phyloP scores from a whole-genome alignment of 2,113 vertebrate species.

The Pteruthius melanotis region DNA sequence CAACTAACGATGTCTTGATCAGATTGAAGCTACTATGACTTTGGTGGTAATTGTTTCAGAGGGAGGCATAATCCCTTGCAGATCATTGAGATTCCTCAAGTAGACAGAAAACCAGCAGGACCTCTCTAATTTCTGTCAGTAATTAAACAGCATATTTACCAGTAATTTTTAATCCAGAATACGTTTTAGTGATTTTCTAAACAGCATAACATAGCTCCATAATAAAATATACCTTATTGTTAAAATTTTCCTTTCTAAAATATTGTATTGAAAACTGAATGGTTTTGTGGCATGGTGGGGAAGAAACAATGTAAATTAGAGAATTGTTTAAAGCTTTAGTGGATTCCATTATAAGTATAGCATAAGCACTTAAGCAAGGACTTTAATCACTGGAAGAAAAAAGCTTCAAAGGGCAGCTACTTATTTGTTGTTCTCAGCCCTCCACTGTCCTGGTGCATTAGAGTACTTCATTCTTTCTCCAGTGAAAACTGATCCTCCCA shows the following conservation, averaged over 20 bases:
- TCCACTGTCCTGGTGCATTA: background rate
- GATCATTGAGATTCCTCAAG: background rate
- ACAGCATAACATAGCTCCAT: background rate
- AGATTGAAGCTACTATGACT: background rate
- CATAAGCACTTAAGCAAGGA: background rate
- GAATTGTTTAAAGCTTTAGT: background rate
- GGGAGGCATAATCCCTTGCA: background rate
- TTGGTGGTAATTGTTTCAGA: background rate
- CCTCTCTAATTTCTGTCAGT: background rate
- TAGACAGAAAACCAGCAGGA: background rate
- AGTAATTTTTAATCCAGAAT: background rate
- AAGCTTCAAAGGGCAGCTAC: conserved; percentile 36
- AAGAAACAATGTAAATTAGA: background rate
- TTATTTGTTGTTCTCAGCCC: background rate
- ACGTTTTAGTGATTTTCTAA: background rate
- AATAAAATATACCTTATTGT: background rate
- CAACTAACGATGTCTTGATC: background rate
- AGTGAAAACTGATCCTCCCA: conserved; percentile 43
- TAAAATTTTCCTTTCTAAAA: background rate
- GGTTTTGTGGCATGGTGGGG: background rate
- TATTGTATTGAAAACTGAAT: background rate
- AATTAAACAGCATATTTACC: background rate
- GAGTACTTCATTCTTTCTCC: background rate
- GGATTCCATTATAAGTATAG: background rate
- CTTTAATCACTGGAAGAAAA: conserved; percentile 3